Percentiles rank a stretch among this genome's conserved stretches.
These are phyloP conservation scores for Hecatera dysodea DNA, from an alignment of 2,888 invertebrate genomes.

Conservation along the genomic window DNA sequence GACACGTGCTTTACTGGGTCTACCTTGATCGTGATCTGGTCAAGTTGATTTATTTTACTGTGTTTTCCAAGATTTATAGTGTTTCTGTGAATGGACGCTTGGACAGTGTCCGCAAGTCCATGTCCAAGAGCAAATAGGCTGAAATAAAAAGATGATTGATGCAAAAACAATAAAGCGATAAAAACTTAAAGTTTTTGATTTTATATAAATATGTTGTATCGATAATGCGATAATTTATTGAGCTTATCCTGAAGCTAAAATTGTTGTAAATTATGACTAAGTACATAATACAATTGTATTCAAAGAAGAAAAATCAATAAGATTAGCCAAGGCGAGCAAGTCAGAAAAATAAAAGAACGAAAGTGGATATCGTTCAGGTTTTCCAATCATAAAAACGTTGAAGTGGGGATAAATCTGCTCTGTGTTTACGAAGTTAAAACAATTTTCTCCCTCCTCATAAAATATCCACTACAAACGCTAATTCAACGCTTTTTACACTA, in stretches of 20 bases:
- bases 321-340: neutral
- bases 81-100: neutral
- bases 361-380: slow-evolving; percentile 22
- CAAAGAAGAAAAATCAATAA: slow-evolving; percentile 25
- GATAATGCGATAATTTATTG: neutral
- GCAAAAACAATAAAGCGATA: neutral
- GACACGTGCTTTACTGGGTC: slow-evolving; percentile 31
- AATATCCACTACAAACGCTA: slow-evolving; percentile 12
- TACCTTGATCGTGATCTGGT: slow-evolving; percentile 13
- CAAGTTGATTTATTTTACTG: neutral
- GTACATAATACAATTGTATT: neutral
- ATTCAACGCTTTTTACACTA: slow-evolving; percentile 26
- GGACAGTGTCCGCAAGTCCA: too few species aligned
- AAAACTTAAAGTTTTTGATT: too few species aligned
- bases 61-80: neutral
- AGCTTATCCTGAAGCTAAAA: neutral
- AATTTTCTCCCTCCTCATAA: slow-evolving; percentile 4
- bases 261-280: neutral
- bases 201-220: neutral
- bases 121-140: neutral
- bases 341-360: slow-evolving; percentile 21
- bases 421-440: slow-evolving; percentile 25
- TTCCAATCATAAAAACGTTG: slow-evolving; percentile 17
- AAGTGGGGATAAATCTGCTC: slow-evolving; percentile 34
- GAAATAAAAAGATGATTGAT: neutral